phyloP scores from a whole-genome alignment of 2,888 invertebrate genomes.

The Penaeus monodon region DNA sequence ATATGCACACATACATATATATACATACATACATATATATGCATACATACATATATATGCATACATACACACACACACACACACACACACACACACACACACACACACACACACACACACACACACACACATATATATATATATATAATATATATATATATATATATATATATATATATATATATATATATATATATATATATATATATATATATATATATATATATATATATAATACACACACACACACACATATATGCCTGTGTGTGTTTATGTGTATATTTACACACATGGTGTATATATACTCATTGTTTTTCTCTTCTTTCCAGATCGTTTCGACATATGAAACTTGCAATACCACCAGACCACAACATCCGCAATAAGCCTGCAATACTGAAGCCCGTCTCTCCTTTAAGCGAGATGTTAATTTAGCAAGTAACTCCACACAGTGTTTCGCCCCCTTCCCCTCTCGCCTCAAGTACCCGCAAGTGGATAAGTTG shows the following conservation, averaged over 20 bases:
- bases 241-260: neutral
- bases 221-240: neutral
- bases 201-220: neutral
- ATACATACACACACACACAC: neutral
- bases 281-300: too few species aligned
- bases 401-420: too few species aligned
- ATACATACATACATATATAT: neutral
- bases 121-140: too few species aligned
- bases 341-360: conserved; percentile 29
- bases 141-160: neutral
- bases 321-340: conserved; percentile 15
- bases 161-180: neutral
- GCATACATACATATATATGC: neutral
- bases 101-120: too few species aligned
- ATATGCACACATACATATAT: neutral
- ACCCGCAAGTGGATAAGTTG: too few species aligned
- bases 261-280: too few species aligned
- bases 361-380: conserved; percentile 41
- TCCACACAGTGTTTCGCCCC: too few species aligned
- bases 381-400: conserved; percentile 18
- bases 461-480: too few species aligned
- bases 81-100: neutral
- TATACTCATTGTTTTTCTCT: neutral
- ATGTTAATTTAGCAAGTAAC: too few species aligned
- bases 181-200: neutral